Conservation (phyloP, 2,113 vertebrate genomes). For the Daphoenositta chrysoptera region DNA sequence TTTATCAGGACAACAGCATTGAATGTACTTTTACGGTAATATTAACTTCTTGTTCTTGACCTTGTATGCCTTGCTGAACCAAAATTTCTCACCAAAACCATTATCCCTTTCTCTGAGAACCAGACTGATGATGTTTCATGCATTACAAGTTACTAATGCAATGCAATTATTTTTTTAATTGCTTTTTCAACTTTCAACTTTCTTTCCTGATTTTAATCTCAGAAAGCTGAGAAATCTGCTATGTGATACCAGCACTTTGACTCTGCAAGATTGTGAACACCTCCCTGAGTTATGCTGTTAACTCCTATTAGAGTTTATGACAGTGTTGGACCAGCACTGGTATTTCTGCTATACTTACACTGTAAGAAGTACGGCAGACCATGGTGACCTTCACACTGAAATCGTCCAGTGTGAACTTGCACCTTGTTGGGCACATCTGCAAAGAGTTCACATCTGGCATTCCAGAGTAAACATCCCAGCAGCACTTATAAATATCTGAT, state of each 20-base stretch:
- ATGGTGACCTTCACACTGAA: neutral
- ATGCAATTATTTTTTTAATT: neutral
- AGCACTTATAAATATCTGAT: neutral
- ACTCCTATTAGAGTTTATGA: neutral
- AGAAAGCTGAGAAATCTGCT: neutral
- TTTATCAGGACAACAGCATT: neutral
- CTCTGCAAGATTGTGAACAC: neutral
- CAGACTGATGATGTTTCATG: neutral
- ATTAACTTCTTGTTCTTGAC: neutral
- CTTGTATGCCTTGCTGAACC: neutral
- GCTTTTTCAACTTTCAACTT: neutral
- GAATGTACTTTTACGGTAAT: neutral
- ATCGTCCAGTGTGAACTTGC: neutral
- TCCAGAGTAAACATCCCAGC: neutral
- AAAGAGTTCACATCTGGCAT: neutral
- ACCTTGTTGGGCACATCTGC: accelerated
- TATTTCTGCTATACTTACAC: neutral
- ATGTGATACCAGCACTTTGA: neutral
- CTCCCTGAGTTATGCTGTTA: neutral
- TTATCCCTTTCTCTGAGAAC: neutral
- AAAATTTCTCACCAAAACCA: neutral
- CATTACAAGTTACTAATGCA: neutral
- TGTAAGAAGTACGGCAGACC: neutral
- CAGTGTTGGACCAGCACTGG: neutral
- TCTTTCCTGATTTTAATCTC: neutral